These are phyloP conservation scores for Papilio helenus DNA, from an alignment of 1,140 invertebrate species.

Conservation along the genomic window DNA sequence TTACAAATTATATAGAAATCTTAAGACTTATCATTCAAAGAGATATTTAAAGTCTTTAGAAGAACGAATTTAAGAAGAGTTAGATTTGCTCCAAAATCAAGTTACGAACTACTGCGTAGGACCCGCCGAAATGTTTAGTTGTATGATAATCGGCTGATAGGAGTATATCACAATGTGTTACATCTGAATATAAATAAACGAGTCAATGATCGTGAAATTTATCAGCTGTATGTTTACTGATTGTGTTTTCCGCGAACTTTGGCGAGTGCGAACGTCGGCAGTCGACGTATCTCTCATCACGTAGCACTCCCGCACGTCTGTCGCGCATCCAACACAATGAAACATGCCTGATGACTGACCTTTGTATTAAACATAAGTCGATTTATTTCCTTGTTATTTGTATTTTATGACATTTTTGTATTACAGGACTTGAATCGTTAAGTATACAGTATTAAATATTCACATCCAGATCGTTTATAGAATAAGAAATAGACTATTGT, in stretches of 20 bases:
- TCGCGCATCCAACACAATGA: conserved; percentile 21
- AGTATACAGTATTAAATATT: conserved; percentile 1
- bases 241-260: conserved; percentile 13
- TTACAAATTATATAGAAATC: too few relatives aligned
- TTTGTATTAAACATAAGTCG: conserved; percentile 28
- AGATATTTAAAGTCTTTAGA: neutral
- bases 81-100: neutral
- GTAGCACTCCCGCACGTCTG: conserved; percentile 23
- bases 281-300: conserved; percentile 10
- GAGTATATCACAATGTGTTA: neutral
- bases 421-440: conserved; percentile 7
- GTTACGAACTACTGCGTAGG: neutral
- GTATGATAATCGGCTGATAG: neutral
- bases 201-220: conserved; percentile 34
- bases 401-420: conserved; percentile 33
- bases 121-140: neutral
- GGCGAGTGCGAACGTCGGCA: conserved; percentile 20
- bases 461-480: neutral
- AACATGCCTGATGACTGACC: conserved; percentile 5
- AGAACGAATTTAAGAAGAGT: neutral
- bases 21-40: neutral
- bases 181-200: conserved; percentile 8
- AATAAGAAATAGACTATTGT: neutral
- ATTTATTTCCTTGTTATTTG: conserved; percentile 34
- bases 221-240: conserved; percentile 13